Evolutionary conservation across 1,140 invertebrate species (phyloP), one percentile per base, ranked within the genome.

Genomic region (Drosophila murphyi): DNA sequence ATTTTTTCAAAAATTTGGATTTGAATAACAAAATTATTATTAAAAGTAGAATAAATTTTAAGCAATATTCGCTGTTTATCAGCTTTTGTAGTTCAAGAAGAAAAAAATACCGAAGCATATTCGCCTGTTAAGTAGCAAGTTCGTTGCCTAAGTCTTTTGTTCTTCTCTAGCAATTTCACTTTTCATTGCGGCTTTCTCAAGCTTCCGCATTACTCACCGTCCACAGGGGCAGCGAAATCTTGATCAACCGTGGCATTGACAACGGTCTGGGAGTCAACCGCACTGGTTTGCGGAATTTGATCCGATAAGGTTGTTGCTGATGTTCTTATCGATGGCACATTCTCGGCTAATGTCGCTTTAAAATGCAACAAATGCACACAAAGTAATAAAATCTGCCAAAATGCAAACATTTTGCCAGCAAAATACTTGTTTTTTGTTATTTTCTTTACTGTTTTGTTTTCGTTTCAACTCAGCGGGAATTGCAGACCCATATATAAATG

Each of bases 311-410:
- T 60, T 64, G 61, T 41, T 48, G 55, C 48, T 50, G 69, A 8
- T 50, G 60, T 59, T 72, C 73, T 61, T 63, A 64, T 51, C 47
- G 67, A 60, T 77, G 72, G 59, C 69, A 85, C 61, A 72, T 85
- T 78, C 72, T 54, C 78, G 45, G 64, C 77, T 54, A 64, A 85
- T 52, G 64, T 73, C 56, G 70, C 71, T 89, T 89, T 89, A 89
- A 89, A 89, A 89, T 89, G 85, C 85, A 89, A 61, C 80, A 85
- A 89, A 85, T 89, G 85, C 85, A 89, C 85, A 89, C 70, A 89
- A 73, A 89, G 85, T 78, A 89, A 89, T 89, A 89, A 90, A 89
- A 89, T 65, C 61, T 59, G 75, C 80, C 71, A 78, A 85, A 89
- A 73, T 81, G 85, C 57, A 85, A 89, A 81, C 85, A 89, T 89